Percentiles rank a stretch among this genome's conserved stretches.
Conservation (phyloP, 2,113 vertebrate species). For the Sapajus apella region DNA sequence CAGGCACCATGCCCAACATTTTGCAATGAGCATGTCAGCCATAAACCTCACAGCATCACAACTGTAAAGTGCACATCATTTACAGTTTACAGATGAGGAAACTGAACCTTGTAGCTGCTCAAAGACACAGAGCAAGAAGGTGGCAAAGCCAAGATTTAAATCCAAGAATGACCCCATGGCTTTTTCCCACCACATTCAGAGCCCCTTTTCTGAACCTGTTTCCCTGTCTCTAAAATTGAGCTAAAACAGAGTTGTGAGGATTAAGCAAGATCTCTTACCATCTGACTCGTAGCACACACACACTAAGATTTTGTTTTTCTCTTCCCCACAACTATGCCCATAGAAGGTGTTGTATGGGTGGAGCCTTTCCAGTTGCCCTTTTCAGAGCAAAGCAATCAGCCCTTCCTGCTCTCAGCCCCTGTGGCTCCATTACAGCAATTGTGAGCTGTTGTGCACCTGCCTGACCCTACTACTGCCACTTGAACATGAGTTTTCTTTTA, state of each 20-base stretch:
- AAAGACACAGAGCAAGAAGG: not conserved
- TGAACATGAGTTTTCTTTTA: not conserved
- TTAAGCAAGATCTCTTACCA: not conserved
- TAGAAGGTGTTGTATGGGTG: rapidly evolving
- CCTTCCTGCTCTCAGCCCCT: too few species aligned
- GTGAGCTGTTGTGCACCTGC: not conserved
- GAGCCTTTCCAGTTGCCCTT: not conserved
- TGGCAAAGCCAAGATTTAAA: not conserved
- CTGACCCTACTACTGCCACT: not conserved
- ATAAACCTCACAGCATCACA: not conserved
- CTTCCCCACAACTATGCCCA: not conserved
- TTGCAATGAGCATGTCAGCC: not conserved
- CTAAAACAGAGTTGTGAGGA: not conserved
- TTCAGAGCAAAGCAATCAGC: not conserved
- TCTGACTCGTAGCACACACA: not conserved
- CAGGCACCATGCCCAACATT: too few species aligned
- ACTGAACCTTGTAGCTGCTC: not conserved
- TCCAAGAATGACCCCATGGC: not conserved
- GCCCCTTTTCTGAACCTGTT: not conserved
- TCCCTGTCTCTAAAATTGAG: not conserved
- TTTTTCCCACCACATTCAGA: not conserved
- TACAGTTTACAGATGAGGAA: not conserved
- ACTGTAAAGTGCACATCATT: too few species aligned
- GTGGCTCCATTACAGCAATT: not conserved
- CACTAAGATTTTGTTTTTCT: not conserved